Evolutionary conservation across 2,113 vertebrate species (phyloP), one percentile per base, ranked within the genome.

Genomic region (Notothenia coriiceps): DNA sequence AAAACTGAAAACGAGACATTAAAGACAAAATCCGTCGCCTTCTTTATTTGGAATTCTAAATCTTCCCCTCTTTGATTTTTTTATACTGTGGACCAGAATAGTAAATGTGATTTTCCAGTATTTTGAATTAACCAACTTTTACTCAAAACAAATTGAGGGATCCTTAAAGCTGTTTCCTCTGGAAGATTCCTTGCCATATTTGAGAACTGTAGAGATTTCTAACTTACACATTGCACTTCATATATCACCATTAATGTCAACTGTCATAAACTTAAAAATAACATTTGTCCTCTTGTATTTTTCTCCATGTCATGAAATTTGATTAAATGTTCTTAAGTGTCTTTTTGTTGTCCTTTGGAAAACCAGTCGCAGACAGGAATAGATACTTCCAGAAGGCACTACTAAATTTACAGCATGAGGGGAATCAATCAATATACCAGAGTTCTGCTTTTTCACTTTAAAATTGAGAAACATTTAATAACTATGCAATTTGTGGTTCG

Each of bases 51-150:
- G 88, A 91, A 84, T 74, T 79, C 84, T 79, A 88, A 85, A 84
- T 77, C 69, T 85, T 78, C 71, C 73, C 77, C 61, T 55, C 61
- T 70, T 86, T 85, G 70, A 86, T 75, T 89, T 88, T 40, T 5
- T 86, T 84, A 77, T 69, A 80, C 88, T 80, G 74, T 66, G 71
- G 75, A 84, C 79, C 74, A 83, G 82, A 80, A 51, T 54, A 80
- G 75, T 89, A 92, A 90, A 93, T 86, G 79, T 40, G 77, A 87
- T 89, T 93, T 92, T 95, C 83, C 89, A 89, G 86, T 59, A 85
- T 87, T 85, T 93, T 88, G 91, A 93, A 90, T 84, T 76, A 92
- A 90, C 80, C 74, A 86, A 84, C 82, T 79, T 88, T 79, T 63
- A 75, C 90, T 91, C 85, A 89, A 91, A 94, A 94, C 89, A 93